A percentile compares a stretch with the other conserved stretches of the same genome.
These are phyloP conservation scores for Cheilinus undulatus DNA, from an alignment of 2,113 vertebrate genomes.

Conservation along the genomic window DNA sequence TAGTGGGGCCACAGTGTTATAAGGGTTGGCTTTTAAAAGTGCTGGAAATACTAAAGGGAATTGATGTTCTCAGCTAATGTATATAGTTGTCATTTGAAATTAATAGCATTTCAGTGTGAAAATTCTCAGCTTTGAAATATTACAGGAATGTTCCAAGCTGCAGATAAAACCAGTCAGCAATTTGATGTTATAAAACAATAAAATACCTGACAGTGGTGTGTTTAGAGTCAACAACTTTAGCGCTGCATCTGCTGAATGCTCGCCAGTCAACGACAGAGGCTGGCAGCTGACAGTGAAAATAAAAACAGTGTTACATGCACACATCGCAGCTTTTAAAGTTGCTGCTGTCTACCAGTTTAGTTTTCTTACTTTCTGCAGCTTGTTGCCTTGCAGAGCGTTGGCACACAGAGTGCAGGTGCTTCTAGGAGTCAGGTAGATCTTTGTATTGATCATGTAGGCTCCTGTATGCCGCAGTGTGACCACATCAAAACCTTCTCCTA, in stretches of 20 bases:
- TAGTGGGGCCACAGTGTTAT: too few species aligned
- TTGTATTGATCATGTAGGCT: constrained; percentile 67
- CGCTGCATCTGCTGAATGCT: constrained; percentile 2
- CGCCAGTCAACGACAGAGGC: constrained; percentile 58
- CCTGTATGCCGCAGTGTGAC: constrained; percentile 73
- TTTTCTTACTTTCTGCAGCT: constrained; percentile 46
- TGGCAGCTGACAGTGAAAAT: constrained; percentile 45
- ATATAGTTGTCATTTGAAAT: too few species aligned
- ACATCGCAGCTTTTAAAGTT: not conserved
- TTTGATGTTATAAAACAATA: too few species aligned
- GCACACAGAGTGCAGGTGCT: constrained; percentile 53
- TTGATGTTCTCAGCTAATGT: too few species aligned
- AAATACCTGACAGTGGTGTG: constrained; percentile 50
- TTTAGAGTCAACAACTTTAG: not conserved
- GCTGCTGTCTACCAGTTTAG: not conserved
- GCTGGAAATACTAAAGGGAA: too few species aligned
- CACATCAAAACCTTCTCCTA: constrained; percentile 79
- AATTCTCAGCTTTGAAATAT: too few species aligned
- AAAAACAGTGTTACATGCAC: not conserved
- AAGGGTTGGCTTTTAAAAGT: too few species aligned
- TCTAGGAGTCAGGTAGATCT: constrained; percentile 1
- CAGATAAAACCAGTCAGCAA: too few species aligned
- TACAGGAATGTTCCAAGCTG: too few species aligned
- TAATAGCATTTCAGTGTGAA: too few species aligned
- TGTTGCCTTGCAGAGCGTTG: constrained; percentile 34